Conservation (phyloP, 37 sponge, comb jelly and placozoan species). For the Lycopodina hypogea region DNA sequence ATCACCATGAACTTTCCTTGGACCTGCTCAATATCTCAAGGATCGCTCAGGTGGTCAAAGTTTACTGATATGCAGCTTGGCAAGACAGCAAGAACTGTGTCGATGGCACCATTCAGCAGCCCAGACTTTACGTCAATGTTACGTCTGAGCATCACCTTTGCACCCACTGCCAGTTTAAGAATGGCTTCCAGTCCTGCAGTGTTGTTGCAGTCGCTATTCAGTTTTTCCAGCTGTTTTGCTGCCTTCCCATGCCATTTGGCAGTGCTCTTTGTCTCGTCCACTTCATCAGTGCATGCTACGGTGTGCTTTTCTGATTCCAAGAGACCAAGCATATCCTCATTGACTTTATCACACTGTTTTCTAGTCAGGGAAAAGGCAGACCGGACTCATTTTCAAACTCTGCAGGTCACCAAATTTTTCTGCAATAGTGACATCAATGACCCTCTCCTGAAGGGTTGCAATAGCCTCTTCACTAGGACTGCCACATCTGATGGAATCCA, state of each 20-base stretch:
- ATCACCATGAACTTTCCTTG: constrained; percentile 44
- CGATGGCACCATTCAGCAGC: constrained; percentile 70
- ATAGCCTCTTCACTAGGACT: too few relatives aligned
- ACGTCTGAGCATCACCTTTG: constrained; percentile 63
- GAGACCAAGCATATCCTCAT: background rate
- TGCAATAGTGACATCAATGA: too few relatives aligned
- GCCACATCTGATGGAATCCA: too few relatives aligned
- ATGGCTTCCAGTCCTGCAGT: constrained; percentile 62
- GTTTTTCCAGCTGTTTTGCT: constrained; percentile 36
- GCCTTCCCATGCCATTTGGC: constrained; percentile 52
- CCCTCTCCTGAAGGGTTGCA: constrained; percentile 18
- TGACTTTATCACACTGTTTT: constrained; percentile 6
- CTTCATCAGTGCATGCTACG: constrained; percentile 36
- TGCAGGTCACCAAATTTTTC: constrained; percentile 3
- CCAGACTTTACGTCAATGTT: constrained; percentile 49
- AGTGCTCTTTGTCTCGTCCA: constrained; percentile 54
- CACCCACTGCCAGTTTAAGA: constrained; percentile 51
- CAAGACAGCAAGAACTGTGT: constrained; percentile 23
- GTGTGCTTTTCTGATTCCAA: background rate
- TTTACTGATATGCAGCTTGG: constrained; percentile 24
- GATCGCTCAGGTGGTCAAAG: constrained; percentile 49
- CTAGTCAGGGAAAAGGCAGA: constrained; percentile 63
- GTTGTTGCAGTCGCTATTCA: constrained; percentile 60
- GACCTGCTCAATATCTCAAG: constrained; percentile 28
- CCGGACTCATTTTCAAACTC: constrained; percentile 18